Evolutionary conservation across 1,140 invertebrate genomes (phyloP).

Genomic region (Drosophila lowei): DNA sequence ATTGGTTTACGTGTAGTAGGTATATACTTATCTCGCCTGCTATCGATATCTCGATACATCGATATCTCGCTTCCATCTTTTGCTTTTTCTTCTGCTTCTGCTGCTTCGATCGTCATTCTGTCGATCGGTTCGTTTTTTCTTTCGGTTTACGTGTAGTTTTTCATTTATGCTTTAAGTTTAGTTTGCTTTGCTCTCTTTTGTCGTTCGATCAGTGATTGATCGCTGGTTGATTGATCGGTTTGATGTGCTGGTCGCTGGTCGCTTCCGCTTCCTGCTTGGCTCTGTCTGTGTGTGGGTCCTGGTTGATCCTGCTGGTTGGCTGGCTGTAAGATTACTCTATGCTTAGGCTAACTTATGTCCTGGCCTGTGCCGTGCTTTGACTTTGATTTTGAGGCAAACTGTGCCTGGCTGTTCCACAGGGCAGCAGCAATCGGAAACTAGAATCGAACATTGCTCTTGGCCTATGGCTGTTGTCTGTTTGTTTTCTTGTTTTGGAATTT

Average conservation of each 20-base stretch:
- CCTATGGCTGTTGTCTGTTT: conserved; percentile 51
- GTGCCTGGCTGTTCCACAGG: conserved; percentile 55
- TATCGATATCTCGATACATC: conserved; percentile 6
- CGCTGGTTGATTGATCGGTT: conserved; percentile 12
- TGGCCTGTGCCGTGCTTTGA: conserved; percentile 19
- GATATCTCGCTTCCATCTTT: conserved; percentile 38
- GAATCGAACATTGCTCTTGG: conserved; percentile 41
- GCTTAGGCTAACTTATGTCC: conserved; percentile 53
- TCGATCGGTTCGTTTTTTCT: conserved; percentile 16
- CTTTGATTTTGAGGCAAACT: conserved; percentile 48
- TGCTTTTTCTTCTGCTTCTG: conserved; percentile 8
- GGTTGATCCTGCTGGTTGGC: conserved; percentile 21
- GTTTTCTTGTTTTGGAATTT: conserved; percentile 58
- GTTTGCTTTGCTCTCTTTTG: conserved; percentile 45
- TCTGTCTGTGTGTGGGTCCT: conserved; percentile 36
- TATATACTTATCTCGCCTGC: conserved; percentile 64
- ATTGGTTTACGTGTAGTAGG: conserved; percentile 72
- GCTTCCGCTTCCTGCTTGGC: conserved; percentile 26
- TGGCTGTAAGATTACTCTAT: conserved; percentile 29
- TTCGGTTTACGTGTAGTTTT: conserved; percentile 28
- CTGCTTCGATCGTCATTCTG: conserved; percentile 27
- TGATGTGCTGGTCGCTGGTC: conserved; percentile 22
- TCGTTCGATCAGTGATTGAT: conserved; percentile 37
- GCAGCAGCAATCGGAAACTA: conserved; percentile 28
- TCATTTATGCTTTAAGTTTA: conserved; percentile 46